Evolutionary conservation across 2,113 vertebrate genomes (phyloP).

Genomic region (Rattus rattus): DNA sequence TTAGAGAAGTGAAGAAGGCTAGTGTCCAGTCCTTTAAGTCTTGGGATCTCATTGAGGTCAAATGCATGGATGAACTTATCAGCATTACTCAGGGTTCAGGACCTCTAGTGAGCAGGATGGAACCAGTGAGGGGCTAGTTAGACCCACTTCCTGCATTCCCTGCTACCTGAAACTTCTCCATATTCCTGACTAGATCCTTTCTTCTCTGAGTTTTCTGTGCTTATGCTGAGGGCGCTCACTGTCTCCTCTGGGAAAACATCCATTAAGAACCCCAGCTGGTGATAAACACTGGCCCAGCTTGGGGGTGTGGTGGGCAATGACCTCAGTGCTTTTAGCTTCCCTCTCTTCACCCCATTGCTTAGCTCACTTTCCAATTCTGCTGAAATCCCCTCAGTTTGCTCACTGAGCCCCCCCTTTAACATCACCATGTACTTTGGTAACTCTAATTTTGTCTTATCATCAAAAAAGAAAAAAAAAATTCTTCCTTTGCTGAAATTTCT

Average conservation of each 20-base stretch:
- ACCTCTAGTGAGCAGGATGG: neutral
- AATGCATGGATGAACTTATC: neutral
- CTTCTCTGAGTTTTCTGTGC: neutral
- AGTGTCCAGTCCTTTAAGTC: neutral
- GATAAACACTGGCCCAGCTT: neutral
- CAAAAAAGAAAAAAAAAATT: neutral
- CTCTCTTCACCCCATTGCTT: neutral
- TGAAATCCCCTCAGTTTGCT: neutral
- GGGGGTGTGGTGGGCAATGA: neutral
- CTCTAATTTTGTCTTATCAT: neutral
- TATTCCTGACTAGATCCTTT: neutral
- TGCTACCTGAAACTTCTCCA: neutral
- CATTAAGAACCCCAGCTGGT: neutral
- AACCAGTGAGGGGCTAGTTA: rapidly evolving
- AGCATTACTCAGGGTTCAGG: neutral
- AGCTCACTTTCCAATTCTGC: neutral
- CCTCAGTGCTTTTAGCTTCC: rapidly evolving
- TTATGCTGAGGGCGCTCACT: neutral
- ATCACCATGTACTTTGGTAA: neutral
- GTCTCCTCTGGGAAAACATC: neutral
- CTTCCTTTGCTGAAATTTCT: neutral
- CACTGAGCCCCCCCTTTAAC: neutral
- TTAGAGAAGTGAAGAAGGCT: neutral
- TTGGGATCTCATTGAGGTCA: neutral
- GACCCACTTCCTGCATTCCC: neutral